Conservation (phyloP, 2,888 invertebrate species). For the Prosopocoilus inquinatus region DNA sequence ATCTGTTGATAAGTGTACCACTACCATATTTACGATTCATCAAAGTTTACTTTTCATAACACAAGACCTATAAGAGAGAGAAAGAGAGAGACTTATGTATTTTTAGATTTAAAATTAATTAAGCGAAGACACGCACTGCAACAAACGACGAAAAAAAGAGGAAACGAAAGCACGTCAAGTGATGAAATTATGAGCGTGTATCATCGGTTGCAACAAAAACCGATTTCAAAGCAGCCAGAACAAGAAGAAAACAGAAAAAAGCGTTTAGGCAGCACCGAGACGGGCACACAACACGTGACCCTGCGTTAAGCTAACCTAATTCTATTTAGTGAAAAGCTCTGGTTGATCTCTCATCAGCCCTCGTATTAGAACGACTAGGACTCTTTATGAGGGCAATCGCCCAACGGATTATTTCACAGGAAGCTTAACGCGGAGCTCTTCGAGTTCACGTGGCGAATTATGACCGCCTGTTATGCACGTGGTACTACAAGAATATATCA, state of each 20-base stretch:
- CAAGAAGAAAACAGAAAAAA: constrained; percentile 1
- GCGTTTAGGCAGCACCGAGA: neutral
- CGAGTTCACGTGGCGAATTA: constrained; percentile 7
- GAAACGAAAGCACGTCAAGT: neutral
- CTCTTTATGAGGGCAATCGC: constrained; percentile 34
- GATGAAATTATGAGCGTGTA: constrained; percentile 3
- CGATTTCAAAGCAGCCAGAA: neutral
- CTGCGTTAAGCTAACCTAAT: constrained; percentile 37
- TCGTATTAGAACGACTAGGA: constrained; percentile 37
- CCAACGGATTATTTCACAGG: constrained; percentile 21
- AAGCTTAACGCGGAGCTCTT: constrained; percentile 7
- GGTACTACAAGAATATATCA: constrained; percentile 35
- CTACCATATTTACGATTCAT: constrained; percentile 9
- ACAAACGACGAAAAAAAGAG: constrained; percentile 9
- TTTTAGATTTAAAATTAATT: constrained; percentile 9
- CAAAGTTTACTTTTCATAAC: neutral
- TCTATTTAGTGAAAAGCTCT: constrained; percentile 39
- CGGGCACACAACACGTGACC: constrained; percentile 28
- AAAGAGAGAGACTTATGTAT: too few relatives aligned
- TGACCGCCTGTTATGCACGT: constrained; percentile 26
- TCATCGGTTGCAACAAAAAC: neutral
- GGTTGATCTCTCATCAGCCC: constrained; percentile 37
- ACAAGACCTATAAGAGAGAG: constrained; percentile 5
- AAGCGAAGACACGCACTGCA: constrained; percentile 5
- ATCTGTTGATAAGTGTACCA: constrained; percentile 12